Conservation (phyloP, 2,113 vertebrate species). For the Toxotes jaculatrix region DNA sequence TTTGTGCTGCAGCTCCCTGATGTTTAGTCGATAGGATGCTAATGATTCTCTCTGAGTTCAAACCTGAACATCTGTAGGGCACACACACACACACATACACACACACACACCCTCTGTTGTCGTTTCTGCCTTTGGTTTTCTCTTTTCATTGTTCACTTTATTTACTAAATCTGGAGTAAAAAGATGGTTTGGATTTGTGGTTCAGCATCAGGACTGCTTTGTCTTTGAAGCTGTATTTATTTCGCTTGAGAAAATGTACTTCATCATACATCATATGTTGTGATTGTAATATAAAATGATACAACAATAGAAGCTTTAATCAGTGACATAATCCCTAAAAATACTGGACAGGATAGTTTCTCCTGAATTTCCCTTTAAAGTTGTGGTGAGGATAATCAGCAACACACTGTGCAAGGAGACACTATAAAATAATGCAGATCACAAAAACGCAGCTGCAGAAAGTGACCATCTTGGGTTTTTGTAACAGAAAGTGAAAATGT, state of each 20-base stretch:
- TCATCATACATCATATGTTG: neutral
- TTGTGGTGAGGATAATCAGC: neutral
- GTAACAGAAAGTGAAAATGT: neutral
- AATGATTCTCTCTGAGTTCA: neutral
- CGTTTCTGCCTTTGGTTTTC: neutral
- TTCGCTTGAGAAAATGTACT: neutral
- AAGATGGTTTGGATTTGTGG: neutral
- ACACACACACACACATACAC: too few relatives aligned
- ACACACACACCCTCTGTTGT: neutral
- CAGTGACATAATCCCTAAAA: too few relatives aligned
- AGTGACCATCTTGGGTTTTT: neutral
- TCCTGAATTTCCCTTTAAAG: neutral
- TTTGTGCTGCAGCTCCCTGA: neutral
- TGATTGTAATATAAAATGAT: neutral
- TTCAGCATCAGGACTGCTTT: neutral
- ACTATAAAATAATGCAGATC: too few relatives aligned
- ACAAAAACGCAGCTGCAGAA: neutral
- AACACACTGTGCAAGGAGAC: too few relatives aligned
- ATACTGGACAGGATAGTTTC: neutral
- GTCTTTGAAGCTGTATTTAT: neutral
- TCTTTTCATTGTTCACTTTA: neutral
- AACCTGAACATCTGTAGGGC: constrained; percentile 5
- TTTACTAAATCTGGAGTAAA: neutral
- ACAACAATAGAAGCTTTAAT: neutral
- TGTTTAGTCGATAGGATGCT: neutral